A percentile compares a stretch with the other conserved stretches of the same genome.
Conservation (phyloP, 2,797 vertebrate species). For the Pipistrellus pipistrellus region DNA sequence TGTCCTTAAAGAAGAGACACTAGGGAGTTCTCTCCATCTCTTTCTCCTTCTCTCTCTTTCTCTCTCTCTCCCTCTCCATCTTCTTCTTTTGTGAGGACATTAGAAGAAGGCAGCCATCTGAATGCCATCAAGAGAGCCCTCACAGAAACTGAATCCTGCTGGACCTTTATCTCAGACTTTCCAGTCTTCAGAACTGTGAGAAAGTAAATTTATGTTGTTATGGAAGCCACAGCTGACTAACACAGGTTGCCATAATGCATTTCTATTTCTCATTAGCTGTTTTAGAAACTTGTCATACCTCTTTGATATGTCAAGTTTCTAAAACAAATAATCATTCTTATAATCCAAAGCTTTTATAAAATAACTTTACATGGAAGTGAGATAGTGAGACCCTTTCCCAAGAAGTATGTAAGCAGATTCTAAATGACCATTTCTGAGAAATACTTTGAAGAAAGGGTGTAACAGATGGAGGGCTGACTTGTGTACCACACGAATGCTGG, state of each 20-base stretch:
- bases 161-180: neutral
- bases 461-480: neutral
- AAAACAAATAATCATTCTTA: neutral
- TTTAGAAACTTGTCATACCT: neutral
- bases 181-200: neutral
- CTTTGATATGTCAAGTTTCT: conserved; percentile 23
- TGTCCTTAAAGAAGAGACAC: neutral
- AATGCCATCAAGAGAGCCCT: neutral
- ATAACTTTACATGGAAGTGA: neutral
- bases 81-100: neutral
- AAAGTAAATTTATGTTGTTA: neutral
- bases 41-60: neutral
- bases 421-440: conserved; percentile 5
- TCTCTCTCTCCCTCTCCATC: neutral
- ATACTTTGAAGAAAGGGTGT: neutral
- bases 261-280: neutral
- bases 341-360: conserved; percentile 24
- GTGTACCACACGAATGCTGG: neutral
- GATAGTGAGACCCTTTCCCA: neutral
- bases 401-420: neutral
- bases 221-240: neutral
- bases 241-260: neutral
- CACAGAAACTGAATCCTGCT: neutral
- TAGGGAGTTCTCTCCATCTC: neutral
- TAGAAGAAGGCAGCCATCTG: neutral